Percentiles rank a stretch among this genome's conserved stretches.
These are phyloP conservation scores for Apocrypta bakeri DNA, from an alignment of 1,140 invertebrate genomes.

Conservation along the genomic window DNA sequence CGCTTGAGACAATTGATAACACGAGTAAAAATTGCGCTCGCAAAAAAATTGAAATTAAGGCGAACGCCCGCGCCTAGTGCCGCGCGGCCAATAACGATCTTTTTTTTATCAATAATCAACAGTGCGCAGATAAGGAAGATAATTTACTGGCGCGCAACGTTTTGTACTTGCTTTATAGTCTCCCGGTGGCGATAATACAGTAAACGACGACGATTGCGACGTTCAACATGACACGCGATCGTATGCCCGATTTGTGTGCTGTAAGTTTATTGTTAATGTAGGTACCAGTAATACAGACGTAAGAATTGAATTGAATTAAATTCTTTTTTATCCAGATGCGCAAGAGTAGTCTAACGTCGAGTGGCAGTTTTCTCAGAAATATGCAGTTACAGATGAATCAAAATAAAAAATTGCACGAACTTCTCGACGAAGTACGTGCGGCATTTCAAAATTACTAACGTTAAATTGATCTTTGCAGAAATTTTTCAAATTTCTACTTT, in stretches of 20 bases:
- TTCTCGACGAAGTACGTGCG: conserved; percentile 71
- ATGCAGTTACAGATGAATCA: conserved; percentile 64
- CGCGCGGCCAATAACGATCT: conserved; percentile 34
- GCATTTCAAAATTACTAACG: not conserved
- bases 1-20: not conserved
- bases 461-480: not conserved
- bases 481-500: not conserved
- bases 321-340: conserved; percentile 56
- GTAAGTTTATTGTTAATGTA: conserved; percentile 65
- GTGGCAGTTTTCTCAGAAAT: conserved; percentile 63
- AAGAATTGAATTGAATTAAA: not conserved
- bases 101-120: conserved; percentile 58
- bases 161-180: conserved; percentile 17
- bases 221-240: conserved; percentile 70
- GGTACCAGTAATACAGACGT: not conserved
- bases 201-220: conserved; percentile 48
- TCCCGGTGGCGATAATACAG: not conserved
- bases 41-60: conserved; percentile 42
- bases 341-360: conserved; percentile 60
- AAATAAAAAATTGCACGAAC: conserved; percentile 67
- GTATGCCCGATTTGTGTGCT: conserved; percentile 67
- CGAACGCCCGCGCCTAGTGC: not conserved
- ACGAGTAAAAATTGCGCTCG: not conserved
- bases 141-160: conserved; percentile 44
- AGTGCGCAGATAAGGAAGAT: conserved; percentile 67